A percentile compares a stretch with the other conserved stretches of the same genome.
Evolutionary conservation across 2,888 invertebrate species (phyloP).

Genomic region (Tethea ocularis): DNA sequence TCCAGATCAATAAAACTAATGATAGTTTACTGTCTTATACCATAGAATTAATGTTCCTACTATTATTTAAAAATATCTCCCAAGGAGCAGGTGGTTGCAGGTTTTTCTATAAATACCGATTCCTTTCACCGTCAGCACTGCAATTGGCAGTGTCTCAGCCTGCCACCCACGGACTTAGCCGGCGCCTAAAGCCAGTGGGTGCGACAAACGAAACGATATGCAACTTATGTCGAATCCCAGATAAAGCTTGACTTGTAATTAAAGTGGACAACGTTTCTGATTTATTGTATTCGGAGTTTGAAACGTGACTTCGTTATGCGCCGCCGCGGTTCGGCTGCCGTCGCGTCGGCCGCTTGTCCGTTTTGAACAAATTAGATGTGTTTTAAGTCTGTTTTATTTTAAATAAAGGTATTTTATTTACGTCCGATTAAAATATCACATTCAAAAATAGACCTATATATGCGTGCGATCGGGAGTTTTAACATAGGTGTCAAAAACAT

Average conservation of each 20-base stretch:
- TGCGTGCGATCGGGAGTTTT: too few species aligned
- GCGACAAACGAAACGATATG: constrained; percentile 50
- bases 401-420: too few species aligned
- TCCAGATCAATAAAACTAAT: constrained; percentile 1
- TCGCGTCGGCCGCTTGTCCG: background rate
- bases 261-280: constrained; percentile 48
- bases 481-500: too few species aligned
- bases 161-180: constrained; percentile 50
- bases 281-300: constrained; percentile 36
- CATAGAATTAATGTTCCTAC: background rate
- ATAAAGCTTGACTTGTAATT: constrained; percentile 49
- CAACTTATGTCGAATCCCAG: constrained; percentile 49
- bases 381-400: background rate
- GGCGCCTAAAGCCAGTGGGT: constrained; percentile 53
- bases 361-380: background rate
- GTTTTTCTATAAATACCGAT: constrained; percentile 51
- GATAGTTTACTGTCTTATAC: background rate
- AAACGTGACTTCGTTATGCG: constrained; percentile 4
- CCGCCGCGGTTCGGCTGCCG: background rate
- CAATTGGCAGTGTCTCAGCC: background rate
- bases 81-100: constrained; percentile 39
- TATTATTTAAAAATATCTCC: background rate
- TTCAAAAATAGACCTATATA: too few species aligned
- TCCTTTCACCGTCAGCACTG: constrained; percentile 48
- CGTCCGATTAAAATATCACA: too few species aligned